phyloP scores from a whole-genome alignment of 2,797 vertebrate genomes.

The Typhlichthys eigenmanni region DNA sequence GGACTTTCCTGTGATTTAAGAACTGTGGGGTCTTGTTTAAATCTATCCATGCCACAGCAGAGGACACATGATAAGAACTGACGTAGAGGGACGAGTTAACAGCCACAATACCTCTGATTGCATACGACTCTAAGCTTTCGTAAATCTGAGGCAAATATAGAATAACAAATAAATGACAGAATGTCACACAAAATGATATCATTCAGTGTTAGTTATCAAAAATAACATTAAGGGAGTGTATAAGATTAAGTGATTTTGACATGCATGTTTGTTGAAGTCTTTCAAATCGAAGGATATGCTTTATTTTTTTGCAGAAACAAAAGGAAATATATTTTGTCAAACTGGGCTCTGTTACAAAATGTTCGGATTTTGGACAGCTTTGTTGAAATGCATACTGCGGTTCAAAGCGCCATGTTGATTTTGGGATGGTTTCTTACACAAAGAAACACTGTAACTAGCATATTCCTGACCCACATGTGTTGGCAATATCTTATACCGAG shows the following conservation, averaged over 20 bases:
- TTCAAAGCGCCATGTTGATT: background rate
- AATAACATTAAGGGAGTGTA: background rate
- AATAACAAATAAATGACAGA: background rate
- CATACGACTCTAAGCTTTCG: slow-evolving; percentile 1
- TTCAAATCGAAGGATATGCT: background rate
- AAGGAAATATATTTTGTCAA: background rate
- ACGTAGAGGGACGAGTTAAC: slow-evolving; percentile 31
- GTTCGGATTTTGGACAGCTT: background rate
- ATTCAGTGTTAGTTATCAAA: too few species aligned
- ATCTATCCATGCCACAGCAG: slow-evolving; percentile 38
- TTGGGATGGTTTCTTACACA: background rate
- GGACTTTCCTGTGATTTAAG: slow-evolving; percentile 22
- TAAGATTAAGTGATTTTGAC: slow-evolving; percentile 2
- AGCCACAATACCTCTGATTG: slow-evolving; percentile 10
- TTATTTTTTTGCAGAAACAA: background rate
- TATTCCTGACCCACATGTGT: background rate
- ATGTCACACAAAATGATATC: too few species aligned
- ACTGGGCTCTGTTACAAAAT: background rate
- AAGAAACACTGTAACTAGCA: background rate
- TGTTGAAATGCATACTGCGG: background rate
- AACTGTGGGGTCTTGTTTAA: slow-evolving; percentile 30
- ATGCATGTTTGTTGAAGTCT: too few species aligned
- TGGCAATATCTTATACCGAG: slow-evolving; percentile 2
- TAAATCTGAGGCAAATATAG: slow-evolving; percentile 2
- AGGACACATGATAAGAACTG: slow-evolving; percentile 13